Evolutionary conservation across 2,888 invertebrate genomes (phyloP), one percentile per base, ranked within the genome.

Genomic region (Caenorhabditis uteleia): DNA sequence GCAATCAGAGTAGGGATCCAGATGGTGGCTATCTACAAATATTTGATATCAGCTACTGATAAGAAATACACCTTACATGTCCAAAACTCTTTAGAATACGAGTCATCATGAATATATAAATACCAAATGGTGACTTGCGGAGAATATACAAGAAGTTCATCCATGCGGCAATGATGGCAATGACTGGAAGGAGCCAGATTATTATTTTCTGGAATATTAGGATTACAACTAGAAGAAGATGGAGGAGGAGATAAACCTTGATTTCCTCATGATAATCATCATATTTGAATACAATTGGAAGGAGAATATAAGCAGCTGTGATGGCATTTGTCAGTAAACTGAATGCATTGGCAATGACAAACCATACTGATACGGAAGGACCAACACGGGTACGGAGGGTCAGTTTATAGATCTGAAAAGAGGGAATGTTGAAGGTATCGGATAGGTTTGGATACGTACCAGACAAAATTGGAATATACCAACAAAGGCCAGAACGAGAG

Each of bases 61-160:
- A 6, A 4, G 29, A 10, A 26, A 3, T 20, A 29, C 21, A 14
- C 59, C 68, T 53, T 27, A 79, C 78, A 50, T 77, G 76, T 14
- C 74, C 72, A 50, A 79, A 79, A 33, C 74, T 72, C 50, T 65
- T 62, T 36, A 80, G 59, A 44, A 80, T 80, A 25, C 77, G 62
- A n/a, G 74, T 70, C 80, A 80, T 80, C 80, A 80, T 80, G 66
- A 82, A 70, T 36, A 82, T 79, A 65, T 80, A 80, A 38, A 79
- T 75, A 12, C 80, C 80, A 46, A 77, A 80, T 10, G 80, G 80
- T n/a, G 71, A 68, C 47, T 75, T 75, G 38, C 76, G 42, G 44
- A 75, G 42, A 16, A 74, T 74, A 46, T 74, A 75, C 14, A 75
- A 50, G 42, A 75, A 62, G 43, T 77, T 79, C 31, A 80, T 58